These are phyloP conservation scores for Osedax frankpressi DNA, from an alignment of 2,888 invertebrate genomes.

Conservation along the genomic window DNA sequence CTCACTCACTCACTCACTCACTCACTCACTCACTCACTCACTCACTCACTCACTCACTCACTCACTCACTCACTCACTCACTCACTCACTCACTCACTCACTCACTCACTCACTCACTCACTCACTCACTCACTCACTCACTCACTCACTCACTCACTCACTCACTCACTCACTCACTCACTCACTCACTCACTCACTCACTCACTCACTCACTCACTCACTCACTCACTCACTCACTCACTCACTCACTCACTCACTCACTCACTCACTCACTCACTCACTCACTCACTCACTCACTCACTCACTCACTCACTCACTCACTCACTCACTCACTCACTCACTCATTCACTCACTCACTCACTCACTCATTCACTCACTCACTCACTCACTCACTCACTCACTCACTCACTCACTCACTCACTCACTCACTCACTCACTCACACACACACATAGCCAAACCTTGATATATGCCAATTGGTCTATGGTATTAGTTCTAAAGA, in stretches of 20 bases:
- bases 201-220: slow-evolving; percentile 24
- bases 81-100: neutral
- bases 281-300: neutral
- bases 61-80: slow-evolving; percentile 14
- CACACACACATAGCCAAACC: slow-evolving; percentile 27
- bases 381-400: neutral
- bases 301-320: neutral
- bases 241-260: neutral
- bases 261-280: neutral
- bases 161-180: slow-evolving; percentile 17
- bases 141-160: slow-evolving; percentile 23
- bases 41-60: slow-evolving; percentile 16
- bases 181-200: slow-evolving; percentile 15
- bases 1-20: slow-evolving; percentile 6
- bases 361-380: neutral
- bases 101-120: neutral
- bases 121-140: slow-evolving; percentile 24
- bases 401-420: slow-evolving; percentile 1
- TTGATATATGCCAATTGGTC: slow-evolving; percentile 29
- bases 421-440: slow-evolving; percentile 3
- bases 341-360: neutral
- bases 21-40: slow-evolving; percentile 15
- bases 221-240: slow-evolving; percentile 23
- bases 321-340: neutral
- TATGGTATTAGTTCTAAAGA: slow-evolving; percentile 26